Evolutionary conservation across 2,888 invertebrate species (phyloP).

Genomic region (Lepidocyrtoides sp.): DNA sequence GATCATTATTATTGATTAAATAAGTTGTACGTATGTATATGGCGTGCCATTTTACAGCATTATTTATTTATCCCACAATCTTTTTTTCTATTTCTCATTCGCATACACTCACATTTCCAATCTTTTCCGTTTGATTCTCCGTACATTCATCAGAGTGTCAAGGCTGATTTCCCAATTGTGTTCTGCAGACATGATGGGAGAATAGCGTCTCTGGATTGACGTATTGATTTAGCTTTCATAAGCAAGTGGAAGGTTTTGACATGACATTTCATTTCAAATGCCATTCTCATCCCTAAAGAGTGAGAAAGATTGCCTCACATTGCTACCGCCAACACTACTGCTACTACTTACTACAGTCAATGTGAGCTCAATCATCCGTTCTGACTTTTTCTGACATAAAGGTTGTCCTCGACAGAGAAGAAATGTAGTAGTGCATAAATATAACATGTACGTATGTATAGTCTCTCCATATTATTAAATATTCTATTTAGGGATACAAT

Average conservation of each 20-base stretch:
- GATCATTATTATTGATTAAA: too few relatives aligned
- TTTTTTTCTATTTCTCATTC: not conserved
- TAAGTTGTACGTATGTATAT: too few relatives aligned
- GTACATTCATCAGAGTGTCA: constrained; percentile 47
- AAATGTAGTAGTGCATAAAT: not conserved
- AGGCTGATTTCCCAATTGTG: constrained; percentile 46
- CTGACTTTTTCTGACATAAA: constrained; percentile 65
- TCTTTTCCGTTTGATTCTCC: too few relatives aligned
- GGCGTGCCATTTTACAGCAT: too few relatives aligned
- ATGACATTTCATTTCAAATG: constrained; percentile 83
- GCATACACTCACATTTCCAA: not conserved
- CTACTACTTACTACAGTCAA: constrained; percentile 8
- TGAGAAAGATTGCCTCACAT: constrained; percentile 1
- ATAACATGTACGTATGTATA: not conserved
- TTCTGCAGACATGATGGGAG: constrained; percentile 7
- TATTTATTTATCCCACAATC: not conserved
- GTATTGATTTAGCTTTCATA: constrained; percentile 80
- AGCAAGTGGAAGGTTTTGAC: constrained; percentile 72
- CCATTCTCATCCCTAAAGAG: constrained; percentile 60
- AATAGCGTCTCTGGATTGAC: constrained; percentile 33
- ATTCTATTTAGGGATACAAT: not conserved
- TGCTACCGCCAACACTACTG: not conserved
- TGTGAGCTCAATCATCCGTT: constrained; percentile 75
- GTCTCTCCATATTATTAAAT: not conserved
- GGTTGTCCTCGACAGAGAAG: constrained; percentile 49